Evolutionary conservation across 2,888 invertebrate genomes (phyloP), one percentile per base, ranked within the genome.

Genomic region (Magallana nippona): DNA sequence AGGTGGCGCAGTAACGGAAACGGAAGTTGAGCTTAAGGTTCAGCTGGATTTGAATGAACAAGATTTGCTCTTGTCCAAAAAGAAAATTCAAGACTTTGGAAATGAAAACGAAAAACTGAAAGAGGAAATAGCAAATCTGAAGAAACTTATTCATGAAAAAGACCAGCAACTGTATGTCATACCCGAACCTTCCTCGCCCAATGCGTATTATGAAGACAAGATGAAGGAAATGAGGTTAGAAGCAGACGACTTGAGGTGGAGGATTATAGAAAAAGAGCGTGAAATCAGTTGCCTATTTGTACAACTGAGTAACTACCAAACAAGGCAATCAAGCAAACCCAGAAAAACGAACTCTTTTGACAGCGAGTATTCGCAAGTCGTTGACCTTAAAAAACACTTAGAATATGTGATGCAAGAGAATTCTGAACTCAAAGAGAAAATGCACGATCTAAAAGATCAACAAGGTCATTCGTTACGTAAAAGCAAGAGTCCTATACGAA

Each of bases 41-140:
- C 96, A 98, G 89, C 95, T 98, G 82, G 98, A 98, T 94, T 95
- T 98, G 79, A 97, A 97, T 93, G 98, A 98, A 94, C 97, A 97
- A 95, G 98, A 98, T 95, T 96, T 97, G 84, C 96, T 96, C 32
- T 97, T 97, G 85, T 95, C 98, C 87, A 95, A 97, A 71, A 96
- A 97, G 88, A 98, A 98, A 95, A 96, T 97, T 84, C 97, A 97
- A 93, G 97, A 97, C 90, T 94, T 97, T 88, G 97, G 98, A 94
- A 96, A 96, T 88, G 97, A 97, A 92, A 97, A 96, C 92, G 96
- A 96, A 85, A 96, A 90, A 60, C 82, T 93, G 32, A 87, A 89
- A 15, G 88, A 89, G 57, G 92, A 93, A 84, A 86, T 90, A 81
- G 88, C 89, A 81, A 84, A 86, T n/a, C 78, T 92, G 22, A 89